Percentiles rank a stretch among this genome's conserved stretches.
phyloP scores from a whole-genome alignment of 23 tunicate species.

The Phallusia fumigata region DNA sequence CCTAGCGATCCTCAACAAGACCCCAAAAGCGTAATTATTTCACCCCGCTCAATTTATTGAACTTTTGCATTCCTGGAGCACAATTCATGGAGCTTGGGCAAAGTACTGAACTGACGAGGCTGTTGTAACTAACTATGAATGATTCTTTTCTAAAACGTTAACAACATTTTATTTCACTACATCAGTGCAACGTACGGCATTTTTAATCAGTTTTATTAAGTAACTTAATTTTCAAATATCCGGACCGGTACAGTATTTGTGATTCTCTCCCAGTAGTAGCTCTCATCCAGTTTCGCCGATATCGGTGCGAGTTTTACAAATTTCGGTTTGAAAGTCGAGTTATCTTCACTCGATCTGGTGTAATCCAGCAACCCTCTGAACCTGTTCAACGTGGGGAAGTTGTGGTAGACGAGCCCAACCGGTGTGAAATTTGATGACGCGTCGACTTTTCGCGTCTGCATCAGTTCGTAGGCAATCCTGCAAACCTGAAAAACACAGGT shows the following conservation, averaged over 20 bases:
- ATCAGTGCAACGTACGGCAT: too few relatives aligned
- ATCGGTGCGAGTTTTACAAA: background rate
- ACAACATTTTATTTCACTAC: too few relatives aligned
- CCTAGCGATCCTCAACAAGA: too few relatives aligned
- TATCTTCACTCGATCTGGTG: background rate
- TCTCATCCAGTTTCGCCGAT: background rate
- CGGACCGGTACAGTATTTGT: background rate
- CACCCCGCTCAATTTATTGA: too few relatives aligned
- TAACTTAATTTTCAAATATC: background rate
- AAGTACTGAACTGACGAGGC: too few relatives aligned
- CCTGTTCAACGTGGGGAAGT: background rate
- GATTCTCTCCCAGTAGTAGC: background rate
- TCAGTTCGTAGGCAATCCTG: conserved; percentile 15
- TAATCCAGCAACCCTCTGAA: background rate
- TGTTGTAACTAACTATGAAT: too few relatives aligned
- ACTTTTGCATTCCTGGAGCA: too few relatives aligned
- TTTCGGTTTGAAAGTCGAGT: background rate
- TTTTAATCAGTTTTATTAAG: too few relatives aligned
- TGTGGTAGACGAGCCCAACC: conserved; percentile 21
- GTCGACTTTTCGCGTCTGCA: conserved; percentile 17
- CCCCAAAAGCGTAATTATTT: too few relatives aligned
- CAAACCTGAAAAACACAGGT: conserved; percentile 8
- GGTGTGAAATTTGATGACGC: conserved; percentile 8
- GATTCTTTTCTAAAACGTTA: too few relatives aligned
- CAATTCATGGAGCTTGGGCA: too few relatives aligned